Conservation (phyloP, 2,888 invertebrate genomes). For the Oasisia sp. region DNA sequence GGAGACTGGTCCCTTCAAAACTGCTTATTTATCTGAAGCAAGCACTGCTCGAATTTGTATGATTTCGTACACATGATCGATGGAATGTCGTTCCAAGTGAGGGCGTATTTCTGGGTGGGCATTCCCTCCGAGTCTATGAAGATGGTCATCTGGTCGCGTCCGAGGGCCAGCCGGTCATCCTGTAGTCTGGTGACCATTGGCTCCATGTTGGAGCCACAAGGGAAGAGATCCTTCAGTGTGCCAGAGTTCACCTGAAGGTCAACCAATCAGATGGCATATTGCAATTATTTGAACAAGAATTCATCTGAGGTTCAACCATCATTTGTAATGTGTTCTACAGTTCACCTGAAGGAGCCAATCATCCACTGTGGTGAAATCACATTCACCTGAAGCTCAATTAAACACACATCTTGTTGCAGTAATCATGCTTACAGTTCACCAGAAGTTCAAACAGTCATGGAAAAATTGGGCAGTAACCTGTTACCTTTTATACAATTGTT, state of each 20-base stretch:
- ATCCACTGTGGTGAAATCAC: too few species aligned
- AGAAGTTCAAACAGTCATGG: background rate
- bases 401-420: too few species aligned
- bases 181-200: conserved; percentile 66
- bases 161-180: conserved; percentile 75
- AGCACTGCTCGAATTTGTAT: background rate
- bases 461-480: too few species aligned
- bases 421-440: too few species aligned
- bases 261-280: background rate
- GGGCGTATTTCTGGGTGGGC: conserved; percentile 77
- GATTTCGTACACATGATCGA: conserved; percentile 6
- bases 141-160: conserved; percentile 87
- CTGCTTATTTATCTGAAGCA: background rate
- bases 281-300: background rate
- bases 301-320: background rate
- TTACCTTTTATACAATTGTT: too few species aligned
- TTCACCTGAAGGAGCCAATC: too few species aligned
- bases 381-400: too few species aligned
- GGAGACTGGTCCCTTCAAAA: background rate
- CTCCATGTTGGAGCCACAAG: conserved; percentile 66
- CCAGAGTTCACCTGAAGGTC: conserved; percentile 66
- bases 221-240: conserved; percentile 83
- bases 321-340: background rate
- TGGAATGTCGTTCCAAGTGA: conserved; percentile 83
- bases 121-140: conserved; percentile 81